Conservation (phyloP, 1,140 invertebrate species). For the Dendrolimus kikuchii region DNA sequence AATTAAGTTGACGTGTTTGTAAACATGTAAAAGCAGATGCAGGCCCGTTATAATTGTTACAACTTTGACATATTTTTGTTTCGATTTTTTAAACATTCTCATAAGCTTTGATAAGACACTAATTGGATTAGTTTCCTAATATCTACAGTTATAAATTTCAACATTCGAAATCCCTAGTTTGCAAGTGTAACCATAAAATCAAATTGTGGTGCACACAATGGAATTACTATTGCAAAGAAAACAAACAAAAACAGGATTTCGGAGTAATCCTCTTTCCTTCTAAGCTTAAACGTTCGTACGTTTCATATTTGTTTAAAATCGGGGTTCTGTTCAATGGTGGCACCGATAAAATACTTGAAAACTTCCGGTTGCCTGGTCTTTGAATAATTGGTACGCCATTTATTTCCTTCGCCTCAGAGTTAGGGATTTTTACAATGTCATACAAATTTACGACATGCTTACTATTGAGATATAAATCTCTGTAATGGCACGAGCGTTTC, state of each 20-base stretch:
- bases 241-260: conserved; percentile 69
- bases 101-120: too few species aligned
- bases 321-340: conserved; percentile 41
- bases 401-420: conserved; percentile 54
- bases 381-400: conserved; percentile 57
- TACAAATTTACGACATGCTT: conserved; percentile 56
- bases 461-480: conserved; percentile 57
- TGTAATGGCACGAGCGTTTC: conserved; percentile 50
- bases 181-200: conserved; percentile 20
- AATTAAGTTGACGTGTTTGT: conserved; percentile 23
- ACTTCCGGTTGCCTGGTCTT: conserved; percentile 55
- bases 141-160: too few species aligned
- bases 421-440: conserved; percentile 44
- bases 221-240: conserved; percentile 53
- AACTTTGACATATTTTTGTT: too few species aligned
- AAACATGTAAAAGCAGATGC: conserved; percentile 19
- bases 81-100: too few species aligned
- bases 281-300: conserved; percentile 49
- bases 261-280: conserved; percentile 56
- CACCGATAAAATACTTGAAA: conserved; percentile 56
- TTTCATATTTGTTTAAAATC: conserved; percentile 62
- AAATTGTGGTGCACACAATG: conserved; percentile 12
- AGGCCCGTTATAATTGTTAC: conserved; percentile 11
- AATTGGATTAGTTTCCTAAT: too few species aligned
- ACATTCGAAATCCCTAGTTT: background rate